Conservation (phyloP, 2,888 invertebrate species). For the Laothoe populi region DNA sequence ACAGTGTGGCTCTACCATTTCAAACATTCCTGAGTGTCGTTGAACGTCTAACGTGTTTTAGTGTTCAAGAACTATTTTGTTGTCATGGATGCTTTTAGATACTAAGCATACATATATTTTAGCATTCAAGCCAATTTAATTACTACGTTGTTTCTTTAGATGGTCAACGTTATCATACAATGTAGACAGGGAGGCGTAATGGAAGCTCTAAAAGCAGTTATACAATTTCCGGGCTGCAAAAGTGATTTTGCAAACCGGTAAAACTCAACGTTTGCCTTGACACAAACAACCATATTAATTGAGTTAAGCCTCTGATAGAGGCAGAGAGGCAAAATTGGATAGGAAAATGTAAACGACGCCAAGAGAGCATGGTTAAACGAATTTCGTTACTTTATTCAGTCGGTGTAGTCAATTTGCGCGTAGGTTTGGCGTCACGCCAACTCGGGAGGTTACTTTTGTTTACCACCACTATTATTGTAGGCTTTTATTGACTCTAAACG, state of each 20-base stretch:
- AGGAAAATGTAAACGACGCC: slow-evolving; percentile 35
- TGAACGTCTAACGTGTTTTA: slow-evolving; percentile 12
- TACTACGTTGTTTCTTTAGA: background rate
- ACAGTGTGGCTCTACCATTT: slow-evolving; percentile 1
- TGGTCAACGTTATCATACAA: background rate
- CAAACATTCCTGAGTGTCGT: slow-evolving; percentile 15
- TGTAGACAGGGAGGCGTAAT: background rate
- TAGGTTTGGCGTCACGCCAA: slow-evolving; percentile 29
- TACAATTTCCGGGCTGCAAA: slow-evolving; percentile 25
- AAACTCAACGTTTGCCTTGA: slow-evolving; percentile 24
- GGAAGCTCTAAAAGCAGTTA: slow-evolving; percentile 21
- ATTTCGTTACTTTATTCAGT: slow-evolving; percentile 34
- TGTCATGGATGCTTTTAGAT: slow-evolving; percentile 11
- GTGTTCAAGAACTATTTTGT: background rate
- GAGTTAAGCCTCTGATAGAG: slow-evolving; percentile 25
- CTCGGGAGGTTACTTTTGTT: slow-evolving; percentile 29
- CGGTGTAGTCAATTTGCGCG: slow-evolving; percentile 29
- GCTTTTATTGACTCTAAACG: slow-evolving; percentile 22
- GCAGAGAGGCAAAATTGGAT: slow-evolving; percentile 24
- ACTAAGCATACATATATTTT: background rate
- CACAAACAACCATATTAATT: slow-evolving; percentile 26
- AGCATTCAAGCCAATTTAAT: background rate
- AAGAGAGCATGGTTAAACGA: slow-evolving; percentile 36
- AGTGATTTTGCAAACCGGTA: slow-evolving; percentile 16
- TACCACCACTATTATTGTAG: slow-evolving; percentile 3